Evolutionary conservation across 1,140 invertebrate species (phyloP).

Genomic region (Tyrophagus putrescentiae): DNA sequence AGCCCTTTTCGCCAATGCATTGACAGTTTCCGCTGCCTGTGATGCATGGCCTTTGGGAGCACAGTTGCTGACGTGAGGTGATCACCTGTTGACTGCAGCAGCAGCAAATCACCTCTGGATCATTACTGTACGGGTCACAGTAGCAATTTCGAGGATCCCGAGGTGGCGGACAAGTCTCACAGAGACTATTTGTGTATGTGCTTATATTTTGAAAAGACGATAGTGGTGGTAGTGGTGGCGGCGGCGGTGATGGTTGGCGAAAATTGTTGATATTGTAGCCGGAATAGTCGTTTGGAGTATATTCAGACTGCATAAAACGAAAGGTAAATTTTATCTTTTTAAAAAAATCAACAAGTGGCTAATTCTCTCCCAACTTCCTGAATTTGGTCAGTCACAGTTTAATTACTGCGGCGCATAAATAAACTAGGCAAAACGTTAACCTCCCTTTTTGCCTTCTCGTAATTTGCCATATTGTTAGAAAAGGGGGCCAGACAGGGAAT

Average conservation of each 20-base stretch:
- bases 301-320: neutral
- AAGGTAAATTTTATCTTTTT: too few relatives aligned
- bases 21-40: slow-evolving; percentile 55
- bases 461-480: neutral
- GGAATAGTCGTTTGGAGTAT: neutral
- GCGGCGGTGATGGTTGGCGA: neutral
- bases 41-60: neutral
- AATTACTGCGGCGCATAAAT: too few relatives aligned
- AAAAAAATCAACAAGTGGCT: too few relatives aligned
- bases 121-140: neutral
- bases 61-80: neutral
- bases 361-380: too few relatives aligned
- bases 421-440: too few relatives aligned
- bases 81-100: slow-evolving; percentile 8
- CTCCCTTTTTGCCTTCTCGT: too few relatives aligned
- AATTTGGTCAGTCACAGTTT: too few relatives aligned
- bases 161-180: neutral
- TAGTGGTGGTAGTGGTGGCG: too few relatives aligned
- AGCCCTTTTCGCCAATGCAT: slow-evolving; percentile 85
- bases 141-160: neutral
- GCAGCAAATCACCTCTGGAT: slow-evolving; percentile 1
- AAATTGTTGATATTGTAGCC: too few relatives aligned
- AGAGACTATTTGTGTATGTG: neutral
- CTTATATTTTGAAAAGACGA: too few relatives aligned
- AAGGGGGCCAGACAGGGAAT: neutral